phyloP scores from a whole-genome alignment of 2,888 invertebrate species.

The Tortricodes alternella region DNA sequence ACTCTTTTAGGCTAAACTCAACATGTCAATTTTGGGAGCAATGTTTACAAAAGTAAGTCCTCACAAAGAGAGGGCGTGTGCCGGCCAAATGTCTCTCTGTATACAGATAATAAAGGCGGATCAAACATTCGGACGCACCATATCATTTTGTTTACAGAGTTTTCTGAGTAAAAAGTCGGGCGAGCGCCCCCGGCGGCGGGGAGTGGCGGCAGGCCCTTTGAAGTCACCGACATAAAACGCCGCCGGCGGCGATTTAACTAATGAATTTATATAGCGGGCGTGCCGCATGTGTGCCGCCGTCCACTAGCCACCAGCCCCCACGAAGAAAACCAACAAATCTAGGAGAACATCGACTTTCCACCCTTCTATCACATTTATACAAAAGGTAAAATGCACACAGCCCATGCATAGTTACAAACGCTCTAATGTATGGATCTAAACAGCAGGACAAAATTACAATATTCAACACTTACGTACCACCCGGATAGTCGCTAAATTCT shows the following conservation, averaged over 20 bases:
- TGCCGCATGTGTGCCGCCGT: conserved; percentile 53
- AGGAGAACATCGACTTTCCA: neutral
- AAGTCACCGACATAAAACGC: conserved; percentile 82
- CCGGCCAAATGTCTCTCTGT: conserved; percentile 71
- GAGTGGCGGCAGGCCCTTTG: conserved; percentile 67
- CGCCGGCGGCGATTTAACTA: conserved; percentile 83
- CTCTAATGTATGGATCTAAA: no score
- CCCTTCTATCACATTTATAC: neutral
- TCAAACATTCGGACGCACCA: conserved; percentile 79
- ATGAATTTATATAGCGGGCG: conserved; percentile 83
- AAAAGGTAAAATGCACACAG: no score
- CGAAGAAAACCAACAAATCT: conserved; percentile 29
- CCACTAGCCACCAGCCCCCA: conserved; percentile 36
- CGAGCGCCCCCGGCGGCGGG: conserved; percentile 73
- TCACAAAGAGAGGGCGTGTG: conserved; percentile 68
- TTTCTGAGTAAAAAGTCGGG: conserved; percentile 80
- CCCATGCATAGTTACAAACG: no score
- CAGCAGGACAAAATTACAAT: no score
- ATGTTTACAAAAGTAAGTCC: conserved; percentile 48
- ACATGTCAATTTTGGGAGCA: neutral
- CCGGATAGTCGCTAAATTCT: no score
- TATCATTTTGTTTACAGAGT: conserved; percentile 83
- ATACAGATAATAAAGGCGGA: conserved; percentile 80
- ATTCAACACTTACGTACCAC: no score
- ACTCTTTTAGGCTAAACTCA: no score